phyloP scores from a whole-genome alignment of 2,113 vertebrate genomes.

The Taxidea taxus region DNA sequence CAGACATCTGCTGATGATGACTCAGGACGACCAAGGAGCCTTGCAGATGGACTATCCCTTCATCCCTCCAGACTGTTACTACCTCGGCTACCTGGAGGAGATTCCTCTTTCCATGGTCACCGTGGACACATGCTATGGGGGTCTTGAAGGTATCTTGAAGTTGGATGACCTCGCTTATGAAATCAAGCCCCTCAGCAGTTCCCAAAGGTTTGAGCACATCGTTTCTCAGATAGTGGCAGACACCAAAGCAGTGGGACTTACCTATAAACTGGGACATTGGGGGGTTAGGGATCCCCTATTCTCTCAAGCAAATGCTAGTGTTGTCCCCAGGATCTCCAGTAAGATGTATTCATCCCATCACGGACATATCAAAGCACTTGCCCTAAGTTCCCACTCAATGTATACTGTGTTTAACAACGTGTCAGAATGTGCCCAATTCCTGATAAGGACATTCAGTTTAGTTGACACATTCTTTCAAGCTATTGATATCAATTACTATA shows the following conservation, averaged over 20 bases:
- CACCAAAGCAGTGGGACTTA: rapidly evolving
- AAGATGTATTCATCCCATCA: not conserved
- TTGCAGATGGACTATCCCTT: too few species aligned
- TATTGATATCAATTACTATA: rapidly evolving
- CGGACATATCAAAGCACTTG: rapidly evolving
- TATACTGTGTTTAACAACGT: not conserved
- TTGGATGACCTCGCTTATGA: constrained; percentile 68
- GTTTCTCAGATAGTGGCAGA: constrained; percentile 40
- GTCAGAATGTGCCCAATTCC: not conserved
- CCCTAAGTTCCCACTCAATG: rapidly evolving
- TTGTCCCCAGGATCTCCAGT: not conserved
- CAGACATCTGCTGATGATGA: too few species aligned
- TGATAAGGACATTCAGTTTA: not conserved
- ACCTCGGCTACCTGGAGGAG: too few species aligned
- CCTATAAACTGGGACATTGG: rapidly evolving
- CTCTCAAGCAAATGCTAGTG: not conserved
- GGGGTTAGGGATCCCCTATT: not conserved
- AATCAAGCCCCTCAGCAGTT: constrained; percentile 68
- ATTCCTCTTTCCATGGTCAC: too few species aligned
- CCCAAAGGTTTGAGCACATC: constrained; percentile 67
- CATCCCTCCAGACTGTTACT: too few species aligned
- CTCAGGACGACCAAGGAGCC: too few species aligned
- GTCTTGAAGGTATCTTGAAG: constrained; percentile 69
- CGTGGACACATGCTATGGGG: constrained; percentile 63
- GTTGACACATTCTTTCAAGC: not conserved